Percentiles rank a stretch among this genome's conserved stretches.
phyloP scores from a whole-genome alignment of 2,888 invertebrate genomes.

The Nomada fabriciana region DNA sequence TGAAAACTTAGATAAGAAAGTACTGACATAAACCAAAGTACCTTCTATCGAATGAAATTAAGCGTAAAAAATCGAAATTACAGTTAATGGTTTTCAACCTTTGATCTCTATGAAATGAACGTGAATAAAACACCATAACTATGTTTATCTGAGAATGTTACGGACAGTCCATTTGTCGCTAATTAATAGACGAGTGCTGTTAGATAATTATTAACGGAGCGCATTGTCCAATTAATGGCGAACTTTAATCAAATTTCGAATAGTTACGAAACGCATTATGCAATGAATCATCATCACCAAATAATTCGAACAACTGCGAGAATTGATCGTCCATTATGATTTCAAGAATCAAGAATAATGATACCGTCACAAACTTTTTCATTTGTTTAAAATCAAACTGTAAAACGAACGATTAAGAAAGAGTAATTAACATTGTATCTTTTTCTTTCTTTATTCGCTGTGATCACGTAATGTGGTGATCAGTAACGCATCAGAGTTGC shows the following conservation, averaged over 20 bases:
- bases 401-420: not conserved
- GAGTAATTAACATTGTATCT: not conserved
- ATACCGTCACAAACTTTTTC: too few species aligned
- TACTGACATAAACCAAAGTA: too few species aligned
- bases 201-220: not conserved
- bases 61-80: too few species aligned
- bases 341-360: not conserved
- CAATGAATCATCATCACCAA: slow-evolving; percentile 4
- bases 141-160: not conserved
- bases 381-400: not conserved
- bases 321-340: not conserved
- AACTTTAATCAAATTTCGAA: slow-evolving; percentile 24
- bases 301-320: not conserved
- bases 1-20: too few species aligned
- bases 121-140: not conserved
- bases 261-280: not conserved
- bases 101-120: not conserved
- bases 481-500: not conserved
- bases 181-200: slow-evolving; percentile 8
- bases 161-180: not conserved
- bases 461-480: too few species aligned
- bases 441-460: too few species aligned
- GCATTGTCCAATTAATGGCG: not conserved
- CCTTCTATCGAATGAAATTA: too few species aligned
- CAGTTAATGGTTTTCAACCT: not conserved